Base-by-base conservation (phyloP, 2,113 vertebrate genomes). In the Potamarius usumacintae region DNA sequence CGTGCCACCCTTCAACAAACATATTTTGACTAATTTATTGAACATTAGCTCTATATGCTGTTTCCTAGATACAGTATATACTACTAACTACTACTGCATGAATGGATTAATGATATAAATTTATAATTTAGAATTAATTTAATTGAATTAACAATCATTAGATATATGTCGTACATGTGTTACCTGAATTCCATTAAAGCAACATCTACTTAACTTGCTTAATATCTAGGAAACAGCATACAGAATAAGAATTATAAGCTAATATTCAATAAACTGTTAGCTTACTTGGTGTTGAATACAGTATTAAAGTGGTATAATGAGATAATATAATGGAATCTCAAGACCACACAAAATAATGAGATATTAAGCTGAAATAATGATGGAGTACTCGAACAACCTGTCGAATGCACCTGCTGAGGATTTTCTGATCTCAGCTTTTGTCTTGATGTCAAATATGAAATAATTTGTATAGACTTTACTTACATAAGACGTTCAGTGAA, bases 401-500 rank as follows among this genome's bases (percentile, higher is more conserved):
- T 22, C 20, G 34, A 74, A 48, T 18, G n/a, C 27, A 30, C 8
- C 7, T 20, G 1, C 71, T 48, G 34, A 42, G 17, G 18, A 18
- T 69, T 42, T 42, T 27, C 2, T 5, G n/a, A 27, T 27, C 25
- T 67, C 63, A n/a, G 12, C 67, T 71, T 71, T 34, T 6, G 6
- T 18, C 2, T 72, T 72, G 30, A 72, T 18, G 20, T 48, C 34
- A 5, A 77, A 77, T 52, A 11, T 25, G 4, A 76, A 76, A 77
- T 52, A 4, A 14, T 17, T 7, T n/a, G 30, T 80, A 80, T 30
- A 14, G 2, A 18, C 14, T 22, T 25, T 30, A 86, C 90, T 92
- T 62, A 93, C 92, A 91, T 69, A 20, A 91, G 87, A 93, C 42
- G 9, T 79, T 77, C 7, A 92, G 42, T 10, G 10, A 53, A 10